Percentiles rank a stretch among this genome's conserved stretches.
phyloP scores from a whole-genome alignment of 2,888 invertebrate species.

The Cryptophagus acutangulus region DNA sequence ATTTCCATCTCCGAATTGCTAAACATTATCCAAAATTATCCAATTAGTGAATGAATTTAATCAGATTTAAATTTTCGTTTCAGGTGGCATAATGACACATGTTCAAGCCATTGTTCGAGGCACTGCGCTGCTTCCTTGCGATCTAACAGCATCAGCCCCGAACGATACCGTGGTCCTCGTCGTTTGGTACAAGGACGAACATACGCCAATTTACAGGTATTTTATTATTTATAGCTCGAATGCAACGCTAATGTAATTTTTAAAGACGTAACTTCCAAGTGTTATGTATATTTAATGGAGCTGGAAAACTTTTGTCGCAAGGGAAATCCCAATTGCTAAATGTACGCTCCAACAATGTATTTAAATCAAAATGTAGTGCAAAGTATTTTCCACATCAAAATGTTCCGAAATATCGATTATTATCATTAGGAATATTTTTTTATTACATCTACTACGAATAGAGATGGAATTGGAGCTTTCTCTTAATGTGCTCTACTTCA shows the following conservation, averaged over 20 bases:
- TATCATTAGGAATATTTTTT: too few relatives aligned
- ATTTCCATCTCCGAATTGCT: too few relatives aligned
- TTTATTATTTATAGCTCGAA: slow-evolving; percentile 23
- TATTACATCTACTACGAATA: too few relatives aligned
- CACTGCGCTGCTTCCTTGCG: slow-evolving; percentile 79
- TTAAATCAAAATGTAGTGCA: too few relatives aligned
- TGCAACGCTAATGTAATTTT: slow-evolving; percentile 15
- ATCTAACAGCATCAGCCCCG: slow-evolving; percentile 70
- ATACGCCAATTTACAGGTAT: slow-evolving; percentile 83
- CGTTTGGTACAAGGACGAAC: slow-evolving; percentile 87
- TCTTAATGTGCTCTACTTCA: too few relatives aligned
- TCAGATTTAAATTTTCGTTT: slow-evolving; percentile 31
- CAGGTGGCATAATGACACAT: slow-evolving; percentile 47
- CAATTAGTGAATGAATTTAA: background rate
- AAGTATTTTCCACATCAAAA: too few relatives aligned
- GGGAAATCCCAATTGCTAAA: slow-evolving; percentile 1
- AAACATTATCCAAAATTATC: too few relatives aligned
- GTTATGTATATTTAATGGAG: slow-evolving; percentile 7
- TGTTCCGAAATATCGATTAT: too few relatives aligned
- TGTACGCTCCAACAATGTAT: too few relatives aligned
- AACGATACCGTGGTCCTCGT: slow-evolving; percentile 80
- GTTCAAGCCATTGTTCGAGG: slow-evolving; percentile 71
- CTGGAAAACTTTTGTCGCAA: background rate
- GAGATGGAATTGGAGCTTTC: too few relatives aligned
- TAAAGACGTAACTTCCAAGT: slow-evolving; percentile 7